Evolutionary conservation across 2,888 invertebrate species (phyloP).

Genomic region (Falcaria lacertinaria): DNA sequence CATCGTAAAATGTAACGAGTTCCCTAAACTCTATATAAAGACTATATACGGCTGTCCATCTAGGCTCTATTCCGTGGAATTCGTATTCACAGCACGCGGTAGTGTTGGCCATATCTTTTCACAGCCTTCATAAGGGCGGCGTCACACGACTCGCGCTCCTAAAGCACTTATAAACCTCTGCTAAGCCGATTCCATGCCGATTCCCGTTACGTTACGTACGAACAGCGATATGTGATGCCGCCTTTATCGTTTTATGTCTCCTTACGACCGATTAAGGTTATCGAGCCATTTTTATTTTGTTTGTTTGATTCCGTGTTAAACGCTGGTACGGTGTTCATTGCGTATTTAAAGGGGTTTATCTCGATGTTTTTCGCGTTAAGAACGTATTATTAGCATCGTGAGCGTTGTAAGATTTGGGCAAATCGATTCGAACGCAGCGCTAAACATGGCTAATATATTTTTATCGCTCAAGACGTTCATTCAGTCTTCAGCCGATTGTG

Average conservation of each 20-base stretch:
- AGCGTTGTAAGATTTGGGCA: neutral
- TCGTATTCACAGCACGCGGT: slow-evolving; percentile 61
- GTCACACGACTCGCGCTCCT: slow-evolving; percentile 40
- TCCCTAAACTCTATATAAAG: slow-evolving; percentile 66
- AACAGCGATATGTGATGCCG: slow-evolving; percentile 34
- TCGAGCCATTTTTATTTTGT: slow-evolving; percentile 37
- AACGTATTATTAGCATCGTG: slow-evolving; percentile 3
- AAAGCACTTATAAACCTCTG: slow-evolving; percentile 63
- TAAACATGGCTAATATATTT: neutral
- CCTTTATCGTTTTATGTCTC: slow-evolving; percentile 48
- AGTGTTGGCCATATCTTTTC: slow-evolving; percentile 63
- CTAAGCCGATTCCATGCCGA: slow-evolving; percentile 26
- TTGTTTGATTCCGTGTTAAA: slow-evolving; percentile 38
- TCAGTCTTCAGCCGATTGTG: neutral
- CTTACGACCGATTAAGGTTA: slow-evolving; percentile 44
- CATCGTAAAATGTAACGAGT: slow-evolving; percentile 42
- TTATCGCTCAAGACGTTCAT: neutral
- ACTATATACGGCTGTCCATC: slow-evolving; percentile 19
- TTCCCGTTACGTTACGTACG: neutral
- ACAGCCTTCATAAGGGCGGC: slow-evolving; percentile 61
- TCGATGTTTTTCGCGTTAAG: slow-evolving; percentile 19
- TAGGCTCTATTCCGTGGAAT: slow-evolving; percentile 49
- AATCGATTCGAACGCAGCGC: neutral
- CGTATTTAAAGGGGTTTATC: slow-evolving; percentile 15
- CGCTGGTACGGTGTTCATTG: slow-evolving; percentile 26